phyloP scores from a whole-genome alignment of 2,888 invertebrate species.

The Drosophila subquinaria region DNA sequence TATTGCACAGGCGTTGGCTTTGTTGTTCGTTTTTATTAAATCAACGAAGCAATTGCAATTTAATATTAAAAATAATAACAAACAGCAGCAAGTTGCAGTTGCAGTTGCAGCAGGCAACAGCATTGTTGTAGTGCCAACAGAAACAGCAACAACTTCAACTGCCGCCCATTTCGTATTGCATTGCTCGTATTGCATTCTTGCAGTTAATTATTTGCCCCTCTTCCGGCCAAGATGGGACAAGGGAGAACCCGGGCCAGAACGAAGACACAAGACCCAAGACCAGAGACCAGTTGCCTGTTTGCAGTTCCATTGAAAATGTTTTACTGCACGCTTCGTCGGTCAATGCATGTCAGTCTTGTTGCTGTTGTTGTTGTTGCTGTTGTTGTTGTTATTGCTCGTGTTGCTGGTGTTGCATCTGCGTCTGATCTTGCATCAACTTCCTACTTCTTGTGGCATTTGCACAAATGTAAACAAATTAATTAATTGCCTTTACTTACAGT shows the following conservation, averaged over 20 bases:
- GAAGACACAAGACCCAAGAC: slow-evolving; percentile 54
- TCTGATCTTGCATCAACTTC: slow-evolving; percentile 80
- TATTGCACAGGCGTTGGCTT: slow-evolving; percentile 71
- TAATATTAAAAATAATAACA: slow-evolving; percentile 83
- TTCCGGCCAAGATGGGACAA: slow-evolving; percentile 11
- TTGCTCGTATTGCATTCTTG: slow-evolving; percentile 81
- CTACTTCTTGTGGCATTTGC: slow-evolving; percentile 77
- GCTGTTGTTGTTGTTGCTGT: slow-evolving; percentile 25
- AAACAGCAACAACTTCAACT: slow-evolving; percentile 42
- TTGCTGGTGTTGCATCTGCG: slow-evolving; percentile 67
- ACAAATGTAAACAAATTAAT: slow-evolving; percentile 79
- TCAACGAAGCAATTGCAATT: slow-evolving; percentile 82
- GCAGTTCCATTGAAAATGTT: slow-evolving; percentile 78
- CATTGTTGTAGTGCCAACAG: slow-evolving; percentile 25
- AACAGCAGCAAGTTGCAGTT: slow-evolving; percentile 63
- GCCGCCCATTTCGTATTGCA: slow-evolving; percentile 55
- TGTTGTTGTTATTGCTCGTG: slow-evolving; percentile 19
- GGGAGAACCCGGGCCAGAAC: slow-evolving; percentile 11
- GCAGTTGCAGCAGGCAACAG: slow-evolving; percentile 38
- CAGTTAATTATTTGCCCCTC: slow-evolving; percentile 75
- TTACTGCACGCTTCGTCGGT: slow-evolving; percentile 79
- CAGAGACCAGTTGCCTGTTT: slow-evolving; percentile 59
- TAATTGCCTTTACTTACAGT: slow-evolving; percentile 77
- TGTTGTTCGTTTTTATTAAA: slow-evolving; percentile 78
- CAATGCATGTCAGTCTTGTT: slow-evolving; percentile 73